Percentiles rank a stretch among this genome's conserved stretches.
Evolutionary conservation across 2,797 vertebrate genomes (phyloP).

Genomic region (Kryptopterus vitreolus): DNA sequence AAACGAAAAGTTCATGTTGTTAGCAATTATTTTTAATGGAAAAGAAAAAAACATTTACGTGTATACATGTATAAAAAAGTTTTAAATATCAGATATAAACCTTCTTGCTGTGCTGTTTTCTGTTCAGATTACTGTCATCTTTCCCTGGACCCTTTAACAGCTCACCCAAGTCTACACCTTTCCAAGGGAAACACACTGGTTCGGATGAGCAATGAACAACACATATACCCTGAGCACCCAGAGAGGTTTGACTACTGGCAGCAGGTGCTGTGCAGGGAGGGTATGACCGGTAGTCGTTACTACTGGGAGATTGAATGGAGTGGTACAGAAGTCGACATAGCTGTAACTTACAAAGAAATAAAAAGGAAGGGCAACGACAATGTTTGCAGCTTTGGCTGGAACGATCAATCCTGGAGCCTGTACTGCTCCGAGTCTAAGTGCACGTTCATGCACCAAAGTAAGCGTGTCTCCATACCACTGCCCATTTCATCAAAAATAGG

Average conservation of each 20-base stretch:
- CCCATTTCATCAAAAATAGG: constrained; percentile 69
- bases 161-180: constrained; percentile 71
- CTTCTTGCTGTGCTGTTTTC: background rate
- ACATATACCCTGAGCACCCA: constrained; percentile 70
- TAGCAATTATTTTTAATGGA: background rate
- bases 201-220: constrained; percentile 69
- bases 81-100: background rate
- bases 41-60: background rate
- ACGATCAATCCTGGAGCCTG: constrained; percentile 79
- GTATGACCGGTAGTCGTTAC: constrained; percentile 63
- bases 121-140: constrained; percentile 66
- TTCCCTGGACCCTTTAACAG: constrained; percentile 70
- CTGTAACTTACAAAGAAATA: constrained; percentile 70
- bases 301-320: constrained; percentile 81
- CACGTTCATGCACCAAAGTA: constrained; percentile 75
- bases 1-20: background rate
- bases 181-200: constrained; percentile 72
- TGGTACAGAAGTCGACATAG: constrained; percentile 74
- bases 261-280: constrained; percentile 74
- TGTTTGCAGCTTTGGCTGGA: constrained; percentile 77
- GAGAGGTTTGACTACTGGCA: constrained; percentile 79
- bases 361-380: constrained; percentile 72
- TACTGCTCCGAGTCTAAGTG: constrained; percentile 76
- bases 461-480: constrained; percentile 65
- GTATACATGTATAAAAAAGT: background rate